These are phyloP conservation scores for Stomatorhinus walkeri DNA, from an alignment of 2,797 vertebrate genomes.

Conservation along the genomic window DNA sequence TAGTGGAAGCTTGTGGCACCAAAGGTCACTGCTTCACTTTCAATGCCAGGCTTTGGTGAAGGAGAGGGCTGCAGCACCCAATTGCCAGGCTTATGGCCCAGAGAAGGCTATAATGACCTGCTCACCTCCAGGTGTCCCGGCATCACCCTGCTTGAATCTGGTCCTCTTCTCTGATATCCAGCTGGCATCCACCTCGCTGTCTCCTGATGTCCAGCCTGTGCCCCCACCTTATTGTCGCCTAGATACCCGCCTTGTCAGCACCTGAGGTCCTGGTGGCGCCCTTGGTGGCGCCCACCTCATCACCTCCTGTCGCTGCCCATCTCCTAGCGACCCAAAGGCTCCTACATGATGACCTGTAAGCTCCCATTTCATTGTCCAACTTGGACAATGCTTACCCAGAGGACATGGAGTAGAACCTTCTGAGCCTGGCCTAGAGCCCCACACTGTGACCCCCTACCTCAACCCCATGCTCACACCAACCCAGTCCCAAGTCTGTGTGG, in stretches of 20 bases:
- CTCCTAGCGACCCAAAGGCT: no score
- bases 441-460: neutral
- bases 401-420: neutral
- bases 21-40: no score
- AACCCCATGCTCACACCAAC: neutral
- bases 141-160: no score
- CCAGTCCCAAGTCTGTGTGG: neutral
- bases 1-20: no score
- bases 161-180: no score
- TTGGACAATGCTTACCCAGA: neutral
- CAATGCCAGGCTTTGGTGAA: no score
- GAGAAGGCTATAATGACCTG: neutral
- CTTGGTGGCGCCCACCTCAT: no score
- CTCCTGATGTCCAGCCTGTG: neutral
- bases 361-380: neutral
- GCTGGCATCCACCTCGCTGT: neutral
- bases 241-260: no score
- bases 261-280: no score
- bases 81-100: neutral
- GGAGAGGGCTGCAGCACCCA: neutral
- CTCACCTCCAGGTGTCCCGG: neutral
- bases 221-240: no score
- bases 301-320: no score
- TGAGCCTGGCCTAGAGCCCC: neutral
- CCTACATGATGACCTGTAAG: no score